Evolutionary conservation across 2,888 invertebrate species (phyloP).

Genomic region (Xanthorhoe designata): DNA sequence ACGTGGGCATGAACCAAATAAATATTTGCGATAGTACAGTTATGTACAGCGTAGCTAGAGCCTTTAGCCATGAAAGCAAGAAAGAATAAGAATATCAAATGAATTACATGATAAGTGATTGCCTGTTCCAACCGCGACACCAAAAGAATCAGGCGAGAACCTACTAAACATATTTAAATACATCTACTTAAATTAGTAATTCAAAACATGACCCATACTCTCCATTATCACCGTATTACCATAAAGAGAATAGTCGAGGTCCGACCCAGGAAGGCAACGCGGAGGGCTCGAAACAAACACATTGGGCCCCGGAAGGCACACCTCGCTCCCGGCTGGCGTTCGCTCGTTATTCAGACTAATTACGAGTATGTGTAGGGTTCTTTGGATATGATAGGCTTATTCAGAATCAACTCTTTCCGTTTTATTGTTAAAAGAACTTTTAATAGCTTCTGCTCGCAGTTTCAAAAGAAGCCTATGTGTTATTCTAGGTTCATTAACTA

Average conservation of each 20-base stretch:
- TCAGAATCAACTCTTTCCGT: not conserved
- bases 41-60: too few relatives aligned
- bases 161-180: not conserved
- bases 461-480: too few relatives aligned
- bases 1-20: too few relatives aligned
- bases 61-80: too few relatives aligned
- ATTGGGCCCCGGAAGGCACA: conserved; percentile 20
- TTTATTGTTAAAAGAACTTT: too few relatives aligned
- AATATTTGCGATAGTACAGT: too few relatives aligned
- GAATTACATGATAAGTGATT: too few relatives aligned
- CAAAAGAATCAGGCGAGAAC: too few relatives aligned
- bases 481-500: too few relatives aligned
- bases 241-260: conserved; percentile 22
- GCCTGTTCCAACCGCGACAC: too few relatives aligned
- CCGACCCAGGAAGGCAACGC: conserved; percentile 21
- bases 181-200: not conserved
- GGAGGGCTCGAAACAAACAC: conserved; percentile 24
- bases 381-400: not conserved
- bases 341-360: not conserved
- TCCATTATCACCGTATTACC: conserved; percentile 16
- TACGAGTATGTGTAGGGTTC: not conserved
- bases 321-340: conserved; percentile 8
- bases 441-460: too few relatives aligned
- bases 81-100: too few relatives aligned
- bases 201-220: conserved; percentile 10